Percentiles rank a stretch among this genome's conserved stretches.
Evolutionary conservation across 2,888 invertebrate genomes (phyloP).

Genomic region (Orthonevra nobilis): DNA sequence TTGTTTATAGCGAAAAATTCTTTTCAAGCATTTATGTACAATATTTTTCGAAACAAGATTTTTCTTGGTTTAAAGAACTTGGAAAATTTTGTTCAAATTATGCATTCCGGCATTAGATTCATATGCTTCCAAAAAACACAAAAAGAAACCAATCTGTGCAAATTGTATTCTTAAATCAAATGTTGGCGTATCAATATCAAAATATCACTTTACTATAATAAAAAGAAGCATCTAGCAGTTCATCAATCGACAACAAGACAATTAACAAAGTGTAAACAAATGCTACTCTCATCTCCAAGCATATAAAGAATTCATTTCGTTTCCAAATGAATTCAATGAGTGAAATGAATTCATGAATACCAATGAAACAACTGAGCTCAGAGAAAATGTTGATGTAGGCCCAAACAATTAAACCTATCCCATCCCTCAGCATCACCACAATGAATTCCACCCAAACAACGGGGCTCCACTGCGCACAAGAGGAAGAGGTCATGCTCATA

Average conservation of each 20-base stretch:
- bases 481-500: conserved; percentile 58
- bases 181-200: no score
- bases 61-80: no score
- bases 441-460: conserved; percentile 43
- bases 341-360: conserved; percentile 4
- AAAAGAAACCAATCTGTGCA: no score
- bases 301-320: conserved; percentile 3
- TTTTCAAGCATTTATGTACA: no score
- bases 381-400: conserved; percentile 67
- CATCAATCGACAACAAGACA: not conserved
- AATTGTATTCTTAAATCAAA: no score
- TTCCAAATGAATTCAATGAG: conserved; percentile 7
- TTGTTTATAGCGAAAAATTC: no score
- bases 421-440: conserved; percentile 52
- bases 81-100: no score
- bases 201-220: no score
- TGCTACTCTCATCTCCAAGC: conserved; percentile 9
- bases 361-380: conserved; percentile 33
- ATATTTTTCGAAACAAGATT: no score
- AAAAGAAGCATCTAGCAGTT: no score
- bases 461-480: conserved; percentile 49
- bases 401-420: conserved; percentile 49
- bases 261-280: conserved; percentile 11
- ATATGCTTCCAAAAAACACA: no score
- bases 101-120: no score